Percentiles rank a stretch among this genome's conserved stretches.
Conservation (phyloP, 2,113 vertebrate species). For the rabbit (Oryctolagus cuniculus) region DNA sequence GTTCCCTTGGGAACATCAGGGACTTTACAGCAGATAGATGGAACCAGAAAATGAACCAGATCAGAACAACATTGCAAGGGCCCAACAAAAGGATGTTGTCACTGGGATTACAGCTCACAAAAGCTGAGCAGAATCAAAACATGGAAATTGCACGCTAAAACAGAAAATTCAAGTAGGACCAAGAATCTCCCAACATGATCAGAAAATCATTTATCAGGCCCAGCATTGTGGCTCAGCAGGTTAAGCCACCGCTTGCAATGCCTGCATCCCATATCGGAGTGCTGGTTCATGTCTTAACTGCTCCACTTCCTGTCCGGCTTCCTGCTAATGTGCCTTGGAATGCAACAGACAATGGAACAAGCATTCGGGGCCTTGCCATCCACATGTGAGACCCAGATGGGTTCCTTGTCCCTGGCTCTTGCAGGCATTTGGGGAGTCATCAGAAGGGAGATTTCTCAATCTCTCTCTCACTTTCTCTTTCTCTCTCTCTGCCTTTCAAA, state of each 20-base stretch:
- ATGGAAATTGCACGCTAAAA: background rate
- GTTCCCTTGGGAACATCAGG: background rate
- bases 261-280: too few relatives aligned
- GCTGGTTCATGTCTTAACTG: too few relatives aligned
- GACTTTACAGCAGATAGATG: background rate
- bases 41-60: background rate
- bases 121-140: background rate
- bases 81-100: background rate
- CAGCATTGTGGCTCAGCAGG: background rate
- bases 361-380: too few relatives aligned
- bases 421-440: too few relatives aligned
- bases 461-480: too few relatives aligned
- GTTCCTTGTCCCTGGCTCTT: too few relatives aligned
- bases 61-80: background rate
- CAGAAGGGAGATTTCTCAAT: too few relatives aligned
- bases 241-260: background rate
- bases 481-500: too few relatives aligned
- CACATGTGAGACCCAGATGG: too few relatives aligned
- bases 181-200: background rate
- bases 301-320: too few relatives aligned
- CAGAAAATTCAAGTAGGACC: background rate
- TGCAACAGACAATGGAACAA: too few relatives aligned
- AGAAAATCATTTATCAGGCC: background rate
- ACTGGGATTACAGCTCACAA: background rate
- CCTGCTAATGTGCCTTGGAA: too few relatives aligned